phyloP scores from a whole-genome alignment of 2,888 invertebrate species.

The Hydropsyche betteni region DNA sequence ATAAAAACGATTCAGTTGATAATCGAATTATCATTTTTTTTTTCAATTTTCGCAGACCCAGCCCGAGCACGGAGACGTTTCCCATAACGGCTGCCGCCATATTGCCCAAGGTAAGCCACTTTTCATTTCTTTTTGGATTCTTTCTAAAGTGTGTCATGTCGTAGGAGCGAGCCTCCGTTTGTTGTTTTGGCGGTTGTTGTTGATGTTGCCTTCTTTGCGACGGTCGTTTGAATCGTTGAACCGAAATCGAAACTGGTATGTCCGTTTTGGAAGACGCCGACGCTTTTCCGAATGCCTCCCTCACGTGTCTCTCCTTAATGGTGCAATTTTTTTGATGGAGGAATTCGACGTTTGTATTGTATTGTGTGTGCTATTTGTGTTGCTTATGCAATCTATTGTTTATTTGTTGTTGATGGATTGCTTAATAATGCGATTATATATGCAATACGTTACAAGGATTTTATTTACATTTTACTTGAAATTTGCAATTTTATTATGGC shows the following conservation, averaged over 20 bases:
- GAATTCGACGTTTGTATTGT: too few relatives aligned
- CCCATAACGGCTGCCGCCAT: constrained; percentile 44
- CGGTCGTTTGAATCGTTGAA: background rate
- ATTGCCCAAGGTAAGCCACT: constrained; percentile 49
- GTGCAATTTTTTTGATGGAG: too few relatives aligned
- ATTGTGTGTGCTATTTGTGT: too few relatives aligned
- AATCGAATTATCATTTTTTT: background rate
- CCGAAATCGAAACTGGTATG: constrained; percentile 11
- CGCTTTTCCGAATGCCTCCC: too few relatives aligned
- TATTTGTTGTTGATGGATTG: too few relatives aligned
- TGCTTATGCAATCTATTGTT: too few relatives aligned
- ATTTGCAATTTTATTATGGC: too few relatives aligned
- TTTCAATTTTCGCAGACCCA: constrained; percentile 47
- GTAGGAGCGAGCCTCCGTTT: background rate
- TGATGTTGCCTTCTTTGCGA: constrained; percentile 4
- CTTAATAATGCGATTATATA: too few relatives aligned
- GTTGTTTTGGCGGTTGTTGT: constrained; percentile 4
- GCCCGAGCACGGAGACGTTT: constrained; percentile 48
- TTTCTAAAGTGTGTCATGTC: constrained; percentile 23
- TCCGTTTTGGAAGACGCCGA: background rate
- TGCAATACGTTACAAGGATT: too few relatives aligned
- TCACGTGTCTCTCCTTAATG: too few relatives aligned
- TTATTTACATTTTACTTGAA: too few relatives aligned
- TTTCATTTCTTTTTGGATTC: constrained; percentile 38
- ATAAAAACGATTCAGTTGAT: background rate